Conservation (phyloP, 2,797 vertebrate genomes). For the Australoheros facetus region DNA sequence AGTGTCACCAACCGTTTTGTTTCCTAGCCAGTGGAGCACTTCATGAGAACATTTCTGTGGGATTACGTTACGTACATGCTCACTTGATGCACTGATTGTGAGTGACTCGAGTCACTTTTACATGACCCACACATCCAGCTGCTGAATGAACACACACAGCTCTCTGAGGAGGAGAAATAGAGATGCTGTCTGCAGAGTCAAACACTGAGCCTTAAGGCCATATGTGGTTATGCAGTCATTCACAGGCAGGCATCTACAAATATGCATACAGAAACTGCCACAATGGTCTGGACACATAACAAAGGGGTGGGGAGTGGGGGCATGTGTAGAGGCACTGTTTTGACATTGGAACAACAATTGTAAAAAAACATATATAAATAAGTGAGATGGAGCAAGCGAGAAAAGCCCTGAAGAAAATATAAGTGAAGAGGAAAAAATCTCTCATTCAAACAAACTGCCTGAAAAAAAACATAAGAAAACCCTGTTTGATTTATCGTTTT, state of each 20-base stretch:
- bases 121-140: constrained; percentile 44
- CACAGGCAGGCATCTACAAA: constrained; percentile 2
- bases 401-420: background rate
- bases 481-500: background rate
- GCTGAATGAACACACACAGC: constrained; percentile 17
- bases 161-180: constrained; percentile 8
- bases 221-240: constrained; percentile 15
- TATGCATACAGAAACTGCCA: constrained; percentile 17
- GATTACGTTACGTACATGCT: constrained; percentile 57
- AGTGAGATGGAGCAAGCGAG: background rate
- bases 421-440: background rate
- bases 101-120: constrained; percentile 58
- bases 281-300: constrained; percentile 4
- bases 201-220: constrained; percentile 12
- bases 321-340: background rate
- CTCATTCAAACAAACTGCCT: background rate
- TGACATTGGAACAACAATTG: constrained; percentile 16
- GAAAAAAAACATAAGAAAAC: background rate
- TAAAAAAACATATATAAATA: background rate
- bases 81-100: constrained; percentile 44
- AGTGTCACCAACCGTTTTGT: constrained; percentile 42
- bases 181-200: background rate
- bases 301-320: background rate
- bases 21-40: constrained; percentile 56
- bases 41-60: constrained; percentile 53